Conservation (phyloP, 2,797 vertebrate genomes). For the Periparus ater region DNA sequence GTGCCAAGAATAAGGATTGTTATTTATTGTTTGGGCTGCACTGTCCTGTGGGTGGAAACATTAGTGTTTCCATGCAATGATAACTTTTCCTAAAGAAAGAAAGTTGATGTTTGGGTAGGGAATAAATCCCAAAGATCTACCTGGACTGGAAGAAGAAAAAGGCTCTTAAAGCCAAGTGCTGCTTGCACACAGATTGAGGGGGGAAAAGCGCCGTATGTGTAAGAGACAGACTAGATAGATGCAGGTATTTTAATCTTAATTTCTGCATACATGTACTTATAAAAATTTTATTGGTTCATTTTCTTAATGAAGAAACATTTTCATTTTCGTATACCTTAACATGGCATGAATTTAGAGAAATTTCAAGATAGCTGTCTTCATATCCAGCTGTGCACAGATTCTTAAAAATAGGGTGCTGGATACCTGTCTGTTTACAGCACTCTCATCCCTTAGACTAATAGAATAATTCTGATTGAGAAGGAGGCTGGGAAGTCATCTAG, state of each 20-base stretch:
- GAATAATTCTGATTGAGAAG: not conserved
- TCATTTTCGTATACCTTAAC: not conserved
- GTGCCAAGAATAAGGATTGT: not conserved
- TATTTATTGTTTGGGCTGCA: not conserved
- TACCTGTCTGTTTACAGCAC: not conserved
- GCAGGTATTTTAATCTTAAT: not conserved
- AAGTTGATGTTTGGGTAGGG: not conserved
- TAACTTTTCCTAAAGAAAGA: not conserved
- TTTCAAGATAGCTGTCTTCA: not conserved
- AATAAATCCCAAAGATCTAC: not conserved
- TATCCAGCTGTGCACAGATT: not conserved
- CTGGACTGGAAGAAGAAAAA: not conserved
- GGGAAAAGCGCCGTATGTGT: not conserved
- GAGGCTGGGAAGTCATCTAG: not conserved
- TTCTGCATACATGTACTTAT: not conserved
- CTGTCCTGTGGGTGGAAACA: not conserved
- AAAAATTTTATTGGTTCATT: not conserved
- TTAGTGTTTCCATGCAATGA: not conserved
- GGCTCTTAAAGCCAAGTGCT: not conserved
- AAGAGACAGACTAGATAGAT: not conserved
- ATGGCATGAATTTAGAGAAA: not conserved
- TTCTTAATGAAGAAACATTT: not conserved
- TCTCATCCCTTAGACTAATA: not conserved
- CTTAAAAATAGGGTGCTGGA: not conserved
- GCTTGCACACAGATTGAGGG: not conserved